Percentiles rank a stretch among this genome's conserved stretches.
phyloP scores from a whole-genome alignment of 2,888 invertebrate genomes.

The Arrhopalites spinosus region DNA sequence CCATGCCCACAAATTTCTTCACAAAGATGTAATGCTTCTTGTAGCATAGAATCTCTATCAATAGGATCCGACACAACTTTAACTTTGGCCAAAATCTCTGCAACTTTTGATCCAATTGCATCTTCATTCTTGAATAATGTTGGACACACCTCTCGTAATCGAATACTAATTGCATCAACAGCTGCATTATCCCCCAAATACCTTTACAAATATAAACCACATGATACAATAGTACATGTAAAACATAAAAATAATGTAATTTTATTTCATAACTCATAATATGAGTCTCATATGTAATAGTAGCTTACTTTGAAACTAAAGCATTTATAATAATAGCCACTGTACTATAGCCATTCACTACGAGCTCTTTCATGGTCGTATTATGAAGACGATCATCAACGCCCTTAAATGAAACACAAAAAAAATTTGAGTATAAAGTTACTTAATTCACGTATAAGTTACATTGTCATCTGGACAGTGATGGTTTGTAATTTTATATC shows the following conservation, averaged over 20 bases:
- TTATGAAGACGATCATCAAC: conserved; percentile 66
- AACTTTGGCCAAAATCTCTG: conserved; percentile 54
- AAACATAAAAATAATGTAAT: conserved; percentile 4
- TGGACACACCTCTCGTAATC: conserved; percentile 88
- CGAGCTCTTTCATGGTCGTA: conserved; percentile 72
- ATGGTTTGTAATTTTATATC: no score
- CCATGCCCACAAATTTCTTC: conserved; percentile 55
- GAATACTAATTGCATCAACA: conserved; percentile 86
- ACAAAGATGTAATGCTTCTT: conserved; percentile 52
- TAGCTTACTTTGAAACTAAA: conserved; percentile 72
- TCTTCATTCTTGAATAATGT: conserved; percentile 92
- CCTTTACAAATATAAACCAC: conserved; percentile 58
- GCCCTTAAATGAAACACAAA: conserved; percentile 60
- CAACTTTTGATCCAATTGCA: conserved; percentile 92
- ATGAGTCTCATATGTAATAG: background rate
- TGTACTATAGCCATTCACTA: conserved; percentile 77
- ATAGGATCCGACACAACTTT: conserved; percentile 43
- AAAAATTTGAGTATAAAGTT: background rate
- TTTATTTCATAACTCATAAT: background rate
- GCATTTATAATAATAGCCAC: conserved; percentile 78
- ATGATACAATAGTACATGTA: conserved; percentile 22
- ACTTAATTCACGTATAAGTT: no score
- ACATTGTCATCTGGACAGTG: no score
- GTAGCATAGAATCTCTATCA: conserved; percentile 51
- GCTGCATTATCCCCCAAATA: conserved; percentile 95